A percentile compares a stretch with the other conserved stretches of the same genome.
Conservation (phyloP, 2,113 vertebrate species). For the Saimiri boliviensis region DNA sequence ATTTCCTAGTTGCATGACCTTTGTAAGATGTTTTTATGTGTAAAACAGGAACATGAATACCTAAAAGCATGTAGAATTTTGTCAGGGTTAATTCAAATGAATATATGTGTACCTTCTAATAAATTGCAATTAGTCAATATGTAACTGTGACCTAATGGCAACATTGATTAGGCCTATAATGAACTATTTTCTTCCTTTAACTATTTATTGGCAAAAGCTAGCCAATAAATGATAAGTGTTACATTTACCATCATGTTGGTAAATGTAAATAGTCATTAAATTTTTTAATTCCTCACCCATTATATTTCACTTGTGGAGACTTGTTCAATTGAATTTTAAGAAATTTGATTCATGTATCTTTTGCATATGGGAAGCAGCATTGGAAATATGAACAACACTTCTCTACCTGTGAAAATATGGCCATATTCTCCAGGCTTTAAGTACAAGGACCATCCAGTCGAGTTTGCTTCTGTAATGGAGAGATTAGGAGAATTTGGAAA, state of each 20-base stretch:
- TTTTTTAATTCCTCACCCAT: background rate
- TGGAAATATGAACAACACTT: background rate
- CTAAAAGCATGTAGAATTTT: background rate
- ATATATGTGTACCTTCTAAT: background rate
- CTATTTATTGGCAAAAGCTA: slow-evolving; percentile 30
- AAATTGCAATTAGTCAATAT: background rate
- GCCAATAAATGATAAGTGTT: no score
- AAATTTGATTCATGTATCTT: background rate
- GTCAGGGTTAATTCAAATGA: background rate
- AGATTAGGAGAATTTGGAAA: background rate
- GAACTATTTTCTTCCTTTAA: background rate
- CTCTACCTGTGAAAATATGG: background rate
- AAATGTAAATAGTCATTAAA: background rate
- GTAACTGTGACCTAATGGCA: background rate
- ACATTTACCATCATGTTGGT: background rate
- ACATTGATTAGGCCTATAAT: background rate
- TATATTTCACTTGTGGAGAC: background rate
- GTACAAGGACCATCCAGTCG: background rate
- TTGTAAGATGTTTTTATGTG: background rate
- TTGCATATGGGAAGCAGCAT: background rate
- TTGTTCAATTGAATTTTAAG: background rate
- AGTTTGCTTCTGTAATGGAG: background rate
- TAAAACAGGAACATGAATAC: background rate
- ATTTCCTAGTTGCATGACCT: background rate
- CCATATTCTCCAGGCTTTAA: background rate